Evolutionary conservation across 2,797 vertebrate genomes (phyloP), one percentile per base, ranked within the genome.

Genomic region (Triplophysa yarkandensis): DNA sequence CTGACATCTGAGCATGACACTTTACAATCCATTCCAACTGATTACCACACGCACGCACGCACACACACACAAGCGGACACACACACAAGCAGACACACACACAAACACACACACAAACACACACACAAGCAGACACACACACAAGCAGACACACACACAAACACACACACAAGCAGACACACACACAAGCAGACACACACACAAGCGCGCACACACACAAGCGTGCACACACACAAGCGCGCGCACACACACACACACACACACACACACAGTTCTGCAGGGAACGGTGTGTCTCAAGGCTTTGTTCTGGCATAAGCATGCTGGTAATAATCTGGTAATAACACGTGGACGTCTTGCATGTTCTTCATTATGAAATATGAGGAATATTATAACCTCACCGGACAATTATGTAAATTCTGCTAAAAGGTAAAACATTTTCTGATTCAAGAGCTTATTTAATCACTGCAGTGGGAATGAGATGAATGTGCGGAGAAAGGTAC

Each of bases 371-470:
- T 68, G 19, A 77, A 83, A 81, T 75, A 57, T 23, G 75, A 66
- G 75, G 69, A 79, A 83, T 80, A 77, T 66, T 73, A 58, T 73
- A 50, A 81, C 81, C 72, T 85, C 71, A 71, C 43, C 64, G 71
- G 64, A 79, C 71, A 84, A 82, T 83, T 82, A 81, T 83, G 77
- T 77, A 82, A 86, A 85, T 85, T 67, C n/a, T 69, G 77, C 80
- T 79, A 69, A 70, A 65, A 67, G 73, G 68, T 77, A 79, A 84
- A 85, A 83, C 43, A 64, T 70, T 78, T 77, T 70, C 50, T 70
- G 71, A 73, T 80, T 85, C 6, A 75, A 81, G 71, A 77, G 77
- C 64, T 62, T 41, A 57, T 80, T 62, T 75, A 72, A 43, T 74
- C 21, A 25, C 46, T 14, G 41, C 32, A 41, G 60, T 41, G 55